Base-by-base conservation (phyloP, 2,797 vertebrate genomes). In the Centroberyx gerrardi region DNA sequence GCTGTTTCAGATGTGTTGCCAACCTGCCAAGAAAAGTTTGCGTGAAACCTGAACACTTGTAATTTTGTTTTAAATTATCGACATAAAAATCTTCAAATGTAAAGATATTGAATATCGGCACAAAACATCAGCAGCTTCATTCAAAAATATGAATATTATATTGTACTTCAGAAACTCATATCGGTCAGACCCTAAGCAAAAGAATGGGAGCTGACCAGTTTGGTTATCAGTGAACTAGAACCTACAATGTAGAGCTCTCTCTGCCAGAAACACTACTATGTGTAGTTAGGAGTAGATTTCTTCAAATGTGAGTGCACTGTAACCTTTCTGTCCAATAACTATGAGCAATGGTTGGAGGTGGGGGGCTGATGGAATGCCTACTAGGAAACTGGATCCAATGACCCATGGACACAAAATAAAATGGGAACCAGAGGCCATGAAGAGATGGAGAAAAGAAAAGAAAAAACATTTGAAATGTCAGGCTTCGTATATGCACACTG, bases 251-350 rank as follows among this genome's bases (percentile, higher is more conserved):
- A 49, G 8, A 15, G 36, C 36, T 51, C 49, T 65, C 33, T 49
- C 44, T 7, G 6, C 28, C 22, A 31, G 17, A 22, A 9, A 54
- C 22, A 28, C 33, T 7, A 40, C 38, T 46, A 28, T 40, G 36
- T 74, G 42, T 65, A 36, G 51, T 56, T 22, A n/a, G 3, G 33
- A 38, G 46, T 31, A 12, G 1, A 0, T 22, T 40, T 68, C 46
- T 67, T 66, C 13, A 76, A 74, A 81, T 76, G 72, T 54, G 75
- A 83, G 70, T 29, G 28, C 72, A 76, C 78, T 61, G 80, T 67
- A 77, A 85, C 82, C 85, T 83, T 87, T 83, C 74, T 3, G 46
- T 83, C 72, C 73, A 80, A 75, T 82, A 82, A 73, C 56, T 46
- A 61, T 60, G 81, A 80, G 63, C 76, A 78, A 64, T 18, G 66